A percentile compares a stretch with the other conserved stretches of the same genome.
Evolutionary conservation across 2,797 vertebrate species (phyloP).

Genomic region (Vespertilio murinus): DNA sequence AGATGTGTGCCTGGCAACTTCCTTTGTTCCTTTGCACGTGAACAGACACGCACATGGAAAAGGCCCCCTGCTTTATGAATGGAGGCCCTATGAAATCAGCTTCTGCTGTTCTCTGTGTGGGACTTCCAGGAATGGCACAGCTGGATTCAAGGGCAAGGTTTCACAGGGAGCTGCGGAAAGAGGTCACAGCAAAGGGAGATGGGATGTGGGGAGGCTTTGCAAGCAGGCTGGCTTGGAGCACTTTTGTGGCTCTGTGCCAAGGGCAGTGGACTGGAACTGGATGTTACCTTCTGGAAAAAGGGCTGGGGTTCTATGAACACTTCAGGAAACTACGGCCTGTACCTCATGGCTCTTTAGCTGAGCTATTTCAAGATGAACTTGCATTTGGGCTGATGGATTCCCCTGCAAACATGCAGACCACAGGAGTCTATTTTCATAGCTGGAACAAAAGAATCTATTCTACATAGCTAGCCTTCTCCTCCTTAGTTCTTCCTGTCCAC

Average conservation of each 20-base stretch:
- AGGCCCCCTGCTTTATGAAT: not conserved
- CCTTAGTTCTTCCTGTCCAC: not conserved
- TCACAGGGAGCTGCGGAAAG: not conserved
- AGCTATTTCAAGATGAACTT: not conserved
- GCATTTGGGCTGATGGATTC: not conserved
- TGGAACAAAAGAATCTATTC: not conserved
- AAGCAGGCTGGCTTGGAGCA: not conserved
- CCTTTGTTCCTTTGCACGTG: not conserved
- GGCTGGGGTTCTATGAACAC: not conserved
- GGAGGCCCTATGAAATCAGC: not conserved
- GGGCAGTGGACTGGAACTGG: not conserved
- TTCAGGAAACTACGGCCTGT: not conserved
- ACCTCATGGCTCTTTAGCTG: not conserved
- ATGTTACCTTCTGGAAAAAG: not conserved
- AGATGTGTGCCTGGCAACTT: slow-evolving; percentile 1
- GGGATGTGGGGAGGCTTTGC: not conserved
- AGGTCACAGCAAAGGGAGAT: not conserved
- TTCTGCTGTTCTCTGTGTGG: rapidly evolving
- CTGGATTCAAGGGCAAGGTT: not conserved
- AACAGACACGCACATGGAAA: not conserved
- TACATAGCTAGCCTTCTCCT: not conserved
- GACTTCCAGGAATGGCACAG: not conserved
- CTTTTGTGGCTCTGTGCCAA: not conserved
- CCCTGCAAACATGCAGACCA: not conserved
- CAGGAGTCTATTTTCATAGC: not conserved